Percentiles rank a stretch among this genome's conserved stretches.
Conservation (phyloP, 2,113 vertebrate species). For the Eulacestoma nigropectus region DNA sequence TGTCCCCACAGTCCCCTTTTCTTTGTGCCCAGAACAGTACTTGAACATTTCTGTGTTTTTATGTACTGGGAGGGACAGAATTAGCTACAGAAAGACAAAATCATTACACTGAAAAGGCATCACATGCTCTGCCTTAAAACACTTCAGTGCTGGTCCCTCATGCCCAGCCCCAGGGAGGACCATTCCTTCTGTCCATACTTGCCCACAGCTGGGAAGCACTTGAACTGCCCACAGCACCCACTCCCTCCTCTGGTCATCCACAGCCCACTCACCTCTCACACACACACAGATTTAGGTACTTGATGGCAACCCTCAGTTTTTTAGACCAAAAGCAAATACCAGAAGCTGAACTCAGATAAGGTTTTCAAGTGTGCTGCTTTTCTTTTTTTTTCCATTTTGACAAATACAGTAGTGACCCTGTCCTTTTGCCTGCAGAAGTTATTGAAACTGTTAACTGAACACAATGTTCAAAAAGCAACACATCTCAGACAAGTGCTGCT, state of each 20-base stretch:
- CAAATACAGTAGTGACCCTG: not conserved
- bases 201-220: not conserved
- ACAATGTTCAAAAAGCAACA: not conserved
- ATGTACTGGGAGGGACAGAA: not conserved
- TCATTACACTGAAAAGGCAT: not conserved
- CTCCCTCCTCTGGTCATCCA: not conserved
- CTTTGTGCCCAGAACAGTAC: not conserved
- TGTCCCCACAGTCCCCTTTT: not conserved
- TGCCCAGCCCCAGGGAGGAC: not conserved
- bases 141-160: not conserved
- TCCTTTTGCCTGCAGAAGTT: not conserved
- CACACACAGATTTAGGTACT: accelerated
- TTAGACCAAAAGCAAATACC: not conserved
- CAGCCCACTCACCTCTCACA: not conserved
- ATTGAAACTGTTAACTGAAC: not conserved
- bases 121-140: accelerated
- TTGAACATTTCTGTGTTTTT: not conserved
- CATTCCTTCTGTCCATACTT: not conserved
- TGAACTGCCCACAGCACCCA: not conserved
- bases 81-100: not conserved
- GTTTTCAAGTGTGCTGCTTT: not conserved
- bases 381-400: not conserved
- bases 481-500: not conserved
- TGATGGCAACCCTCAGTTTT: not conserved
- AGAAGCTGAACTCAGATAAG: not conserved